phyloP scores from a whole-genome alignment of 1,140 invertebrate genomes.

The Panulirus ornatus region DNA sequence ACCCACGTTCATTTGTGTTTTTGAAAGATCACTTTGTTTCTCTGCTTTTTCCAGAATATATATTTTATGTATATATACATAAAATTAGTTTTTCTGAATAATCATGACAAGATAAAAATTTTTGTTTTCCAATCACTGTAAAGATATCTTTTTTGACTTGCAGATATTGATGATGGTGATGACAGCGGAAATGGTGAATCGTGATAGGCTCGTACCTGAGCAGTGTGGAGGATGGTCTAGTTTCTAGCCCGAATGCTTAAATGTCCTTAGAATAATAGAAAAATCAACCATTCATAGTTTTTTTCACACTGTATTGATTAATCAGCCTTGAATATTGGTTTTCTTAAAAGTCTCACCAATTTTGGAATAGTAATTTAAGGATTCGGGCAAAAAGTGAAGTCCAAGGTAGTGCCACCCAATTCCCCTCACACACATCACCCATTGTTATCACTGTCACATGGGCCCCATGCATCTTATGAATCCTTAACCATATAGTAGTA shows the following conservation, averaged over 20 bases:
- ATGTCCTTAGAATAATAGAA: constrained; percentile 50
- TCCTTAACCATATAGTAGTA: not conserved
- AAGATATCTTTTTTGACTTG: constrained; percentile 72
- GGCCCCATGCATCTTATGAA: constrained; percentile 17
- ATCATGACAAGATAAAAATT: too few species aligned
- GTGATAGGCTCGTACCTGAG: constrained; percentile 77
- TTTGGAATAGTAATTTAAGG: constrained; percentile 31
- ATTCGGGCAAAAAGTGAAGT: constrained; percentile 43
- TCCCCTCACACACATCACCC: constrained; percentile 33
- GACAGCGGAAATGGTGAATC: constrained; percentile 89
- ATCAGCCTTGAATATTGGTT: not conserved
- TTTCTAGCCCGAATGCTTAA: constrained; percentile 63
- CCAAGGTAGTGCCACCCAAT: constrained; percentile 22
- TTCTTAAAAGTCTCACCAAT: not conserved
- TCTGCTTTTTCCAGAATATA: constrained; percentile 16
- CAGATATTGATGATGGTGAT: constrained; percentile 85
- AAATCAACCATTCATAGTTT: constrained; percentile 21
- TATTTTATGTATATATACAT: too few species aligned
- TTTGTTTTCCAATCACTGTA: constrained; percentile 30
- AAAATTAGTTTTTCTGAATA: too few species aligned
- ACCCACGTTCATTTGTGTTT: constrained; percentile 22
- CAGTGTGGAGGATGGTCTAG: not conserved
- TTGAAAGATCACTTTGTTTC: not conserved
- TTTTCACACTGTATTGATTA: constrained; percentile 1
- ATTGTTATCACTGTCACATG: constrained; percentile 20